Evolutionary conservation across 1,140 invertebrate genomes (phyloP), one percentile per base, ranked within the genome.

Genomic region (Habropoda laboriosa): DNA sequence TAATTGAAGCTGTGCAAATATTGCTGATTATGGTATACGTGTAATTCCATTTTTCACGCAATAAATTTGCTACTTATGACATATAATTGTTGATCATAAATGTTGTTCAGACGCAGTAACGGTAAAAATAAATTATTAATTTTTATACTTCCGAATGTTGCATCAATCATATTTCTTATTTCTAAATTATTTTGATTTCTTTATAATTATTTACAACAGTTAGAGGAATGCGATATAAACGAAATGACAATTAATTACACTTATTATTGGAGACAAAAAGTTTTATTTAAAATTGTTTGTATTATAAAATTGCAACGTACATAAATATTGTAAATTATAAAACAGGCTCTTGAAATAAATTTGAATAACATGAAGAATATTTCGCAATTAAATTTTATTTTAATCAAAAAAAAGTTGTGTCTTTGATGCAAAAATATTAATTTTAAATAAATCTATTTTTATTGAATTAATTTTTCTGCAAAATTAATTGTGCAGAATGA

Each of bases 321-420:
- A 72, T 40, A 38, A 30, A 30, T 71, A 72, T 72, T 60, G 40
- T 72, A 72, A 72, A 60, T 60, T 57, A 42, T 47, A 32, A 47
- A 47, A 35, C 42, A 73, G 8, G 40, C 47, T 60, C 21, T 60
- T 61, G 30, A 61, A 61, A 73, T 61, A 49, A 61, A 61, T 73
- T 24, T 42, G 32, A 73, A 61, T 73, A 49, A 61, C 24, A 72
- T 47, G 13, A 6, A 72, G 18, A 13, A 35, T 72, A 61, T 42
- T 61, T 30, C 12, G 27, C 3, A 40, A 42, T 58, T 71, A 3
- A 42, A 58, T 70, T 55, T 68, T 40, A 40, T 55, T 64, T 18
- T 42, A 16, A 0, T 24, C 16, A 63, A 57, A 30, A 30, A 16
- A 18, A 57, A 53, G 27, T 53, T 55, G 4, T 30, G 6, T n/a